These are phyloP conservation scores for Pedionomus torquatus DNA, from an alignment of 2,113 vertebrate genomes.

Conservation along the genomic window DNA sequence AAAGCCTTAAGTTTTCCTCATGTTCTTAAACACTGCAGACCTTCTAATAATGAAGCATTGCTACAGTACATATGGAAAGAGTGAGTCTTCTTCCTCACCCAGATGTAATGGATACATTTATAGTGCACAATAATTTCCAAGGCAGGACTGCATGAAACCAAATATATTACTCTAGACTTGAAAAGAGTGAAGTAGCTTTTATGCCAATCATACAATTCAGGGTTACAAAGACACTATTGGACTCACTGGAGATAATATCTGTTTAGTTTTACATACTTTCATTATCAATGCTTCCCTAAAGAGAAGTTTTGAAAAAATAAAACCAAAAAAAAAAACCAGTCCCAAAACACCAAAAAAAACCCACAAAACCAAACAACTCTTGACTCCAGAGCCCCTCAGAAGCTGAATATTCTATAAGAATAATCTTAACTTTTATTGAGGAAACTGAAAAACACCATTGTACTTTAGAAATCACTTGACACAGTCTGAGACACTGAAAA, in stretches of 20 bases:
- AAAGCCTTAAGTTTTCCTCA: background rate
- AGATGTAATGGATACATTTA: background rate
- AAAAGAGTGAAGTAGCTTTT: background rate
- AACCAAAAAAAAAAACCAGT: too few species aligned
- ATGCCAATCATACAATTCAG: background rate
- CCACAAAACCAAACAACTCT: too few species aligned
- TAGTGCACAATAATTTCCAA: background rate
- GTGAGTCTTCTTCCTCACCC: background rate
- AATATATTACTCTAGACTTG: background rate
- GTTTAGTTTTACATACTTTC: background rate
- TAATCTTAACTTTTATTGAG: background rate
- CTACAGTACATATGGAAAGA: background rate
- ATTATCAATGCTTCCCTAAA: background rate
- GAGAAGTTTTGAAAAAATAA: background rate
- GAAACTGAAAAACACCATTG: background rate
- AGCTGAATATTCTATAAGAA: background rate
- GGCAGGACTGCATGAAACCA: background rate
- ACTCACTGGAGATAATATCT: fast-evolving
- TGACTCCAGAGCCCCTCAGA: background rate
- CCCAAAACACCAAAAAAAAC: too few species aligned
- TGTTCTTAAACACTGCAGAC: background rate
- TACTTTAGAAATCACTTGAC: background rate
- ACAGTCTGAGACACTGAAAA: background rate
- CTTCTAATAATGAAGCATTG: background rate
- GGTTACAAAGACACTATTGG: background rate